Base-by-base conservation (phyloP, 2,888 invertebrate species). In the Hecatera dysodea region DNA sequence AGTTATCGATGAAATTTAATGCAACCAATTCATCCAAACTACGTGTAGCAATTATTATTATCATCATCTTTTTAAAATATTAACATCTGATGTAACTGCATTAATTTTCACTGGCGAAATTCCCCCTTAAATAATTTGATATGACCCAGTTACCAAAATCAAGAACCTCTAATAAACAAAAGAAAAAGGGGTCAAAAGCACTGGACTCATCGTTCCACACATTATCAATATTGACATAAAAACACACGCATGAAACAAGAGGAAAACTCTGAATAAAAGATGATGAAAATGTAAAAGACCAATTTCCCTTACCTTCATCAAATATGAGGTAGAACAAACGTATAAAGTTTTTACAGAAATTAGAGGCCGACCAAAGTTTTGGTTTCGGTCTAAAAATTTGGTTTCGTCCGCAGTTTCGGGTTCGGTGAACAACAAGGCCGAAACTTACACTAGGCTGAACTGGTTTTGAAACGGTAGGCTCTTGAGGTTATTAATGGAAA, bases 221-320 rank as follows among this genome's bases (percentile, higher is more conserved):
- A 50, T 57, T 66, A 75, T 75, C 66, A 67, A 76, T 76, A 71
- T 68, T 65, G 61, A 75, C 61, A 75, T 44, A 36, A 67, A n/a
- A 75, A 72, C 52, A 65, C 48, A 33, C 50, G 62, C 19, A 44
- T 44, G 53, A 78, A 73, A 71, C 46, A 62, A 48, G 27, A 64
- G 44, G 42, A 36, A 64, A 48, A 67, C 33, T 60, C 52, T 33
- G 46, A 77, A 77, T 73, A 69, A 72, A 67, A 80, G 65, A 82
- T 72, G 62, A 75, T 72, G 67, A 70, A 52, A 72, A 75, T 69
- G 50, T 72, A 80, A 84, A 84, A 77, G 71, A 72, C 80, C 85
- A 84, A 83, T 83, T 82, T 80, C 85, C 83, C 44, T 68, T 77
- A 63, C 74, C 80, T 73, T 65, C 66, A 59, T 75, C 60, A 70